A percentile compares a stretch with the other conserved stretches of the same genome.
Evolutionary conservation across 1,140 invertebrate genomes (phyloP).

Genomic region (Lepidotrigona ventralis): DNA sequence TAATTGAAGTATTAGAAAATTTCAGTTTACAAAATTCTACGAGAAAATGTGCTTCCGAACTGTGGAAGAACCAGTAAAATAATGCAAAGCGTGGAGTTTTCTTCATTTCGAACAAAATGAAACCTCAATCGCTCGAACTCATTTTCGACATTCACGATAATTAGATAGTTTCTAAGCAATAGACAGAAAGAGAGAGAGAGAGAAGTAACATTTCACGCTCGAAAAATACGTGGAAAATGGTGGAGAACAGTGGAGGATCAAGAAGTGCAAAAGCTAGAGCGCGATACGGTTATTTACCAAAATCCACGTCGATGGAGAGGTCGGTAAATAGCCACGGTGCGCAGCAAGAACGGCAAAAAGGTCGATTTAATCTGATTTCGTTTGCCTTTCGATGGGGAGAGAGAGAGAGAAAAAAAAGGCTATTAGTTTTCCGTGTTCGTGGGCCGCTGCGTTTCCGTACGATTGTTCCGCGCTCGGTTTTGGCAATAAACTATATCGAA

Average conservation of each 20-base stretch:
- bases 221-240: slow-evolving; percentile 17
- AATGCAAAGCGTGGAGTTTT: not conserved
- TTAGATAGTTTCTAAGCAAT: not conserved
- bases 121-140: not conserved
- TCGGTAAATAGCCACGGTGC: slow-evolving; percentile 40
- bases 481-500: not conserved
- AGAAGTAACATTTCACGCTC: not conserved
- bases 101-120: not conserved
- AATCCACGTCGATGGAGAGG: slow-evolving; percentile 43
- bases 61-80: not conserved
- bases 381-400: slow-evolving; percentile 34
- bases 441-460: not conserved
- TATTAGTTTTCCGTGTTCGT: slow-evolving; percentile 43
- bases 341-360: slow-evolving; percentile 31
- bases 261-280: not conserved
- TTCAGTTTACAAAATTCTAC: too few relatives aligned
- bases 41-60: not conserved
- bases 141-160: not conserved
- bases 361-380: slow-evolving; percentile 48
- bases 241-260: slow-evolving; percentile 6
- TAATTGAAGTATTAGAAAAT: too few relatives aligned
- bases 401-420: slow-evolving; percentile 12
- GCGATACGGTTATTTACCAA: slow-evolving; percentile 49
- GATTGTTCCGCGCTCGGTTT: slow-evolving; percentile 27
- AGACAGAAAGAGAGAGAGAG: not conserved